Conservation (phyloP, 2,888 invertebrate species). For the Piscicola geometra region DNA sequence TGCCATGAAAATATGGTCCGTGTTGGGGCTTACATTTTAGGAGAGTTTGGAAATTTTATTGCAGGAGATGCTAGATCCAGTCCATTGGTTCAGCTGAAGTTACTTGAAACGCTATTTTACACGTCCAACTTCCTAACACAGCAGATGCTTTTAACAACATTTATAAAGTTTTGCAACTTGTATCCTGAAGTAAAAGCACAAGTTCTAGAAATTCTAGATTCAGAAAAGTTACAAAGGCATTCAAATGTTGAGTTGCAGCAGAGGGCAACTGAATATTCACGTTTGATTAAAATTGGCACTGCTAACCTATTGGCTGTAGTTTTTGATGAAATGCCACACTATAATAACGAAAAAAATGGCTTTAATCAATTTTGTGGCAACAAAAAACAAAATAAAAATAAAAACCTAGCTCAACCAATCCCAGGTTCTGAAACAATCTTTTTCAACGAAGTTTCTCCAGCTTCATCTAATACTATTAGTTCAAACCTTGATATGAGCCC, state of each 20-base stretch:
- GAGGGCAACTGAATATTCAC: slow-evolving; percentile 92
- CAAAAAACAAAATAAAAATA: too few species aligned
- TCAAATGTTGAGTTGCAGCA: slow-evolving; percentile 98
- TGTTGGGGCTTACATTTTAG: slow-evolving; percentile 97
- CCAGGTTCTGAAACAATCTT: too few species aligned
- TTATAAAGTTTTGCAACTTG: slow-evolving; percentile 97
- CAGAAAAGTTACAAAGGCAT: slow-evolving; percentile 86
- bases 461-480: too few species aligned
- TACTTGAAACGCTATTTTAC: slow-evolving; percentile 97
- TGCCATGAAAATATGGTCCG: slow-evolving; percentile 99
- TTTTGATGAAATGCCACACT: not conserved
- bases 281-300: slow-evolving; percentile 89
- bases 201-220: slow-evolving; percentile 75
- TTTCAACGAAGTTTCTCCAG: too few species aligned
- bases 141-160: slow-evolving; percentile 90
- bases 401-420: not conserved
- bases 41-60: slow-evolving; percentile 74
- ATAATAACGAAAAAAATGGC: not conserved
- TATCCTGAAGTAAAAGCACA: slow-evolving; percentile 95
- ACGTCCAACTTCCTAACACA: slow-evolving; percentile 93
- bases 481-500: too few species aligned
- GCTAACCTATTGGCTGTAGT: slow-evolving; percentile 76
- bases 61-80: slow-evolving; percentile 97
- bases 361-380: not conserved
- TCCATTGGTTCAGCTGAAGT: slow-evolving; percentile 92